These are phyloP conservation scores for Chionoecetes opilio DNA, from an alignment of 1,140 invertebrate genomes.

Conservation along the genomic window DNA sequence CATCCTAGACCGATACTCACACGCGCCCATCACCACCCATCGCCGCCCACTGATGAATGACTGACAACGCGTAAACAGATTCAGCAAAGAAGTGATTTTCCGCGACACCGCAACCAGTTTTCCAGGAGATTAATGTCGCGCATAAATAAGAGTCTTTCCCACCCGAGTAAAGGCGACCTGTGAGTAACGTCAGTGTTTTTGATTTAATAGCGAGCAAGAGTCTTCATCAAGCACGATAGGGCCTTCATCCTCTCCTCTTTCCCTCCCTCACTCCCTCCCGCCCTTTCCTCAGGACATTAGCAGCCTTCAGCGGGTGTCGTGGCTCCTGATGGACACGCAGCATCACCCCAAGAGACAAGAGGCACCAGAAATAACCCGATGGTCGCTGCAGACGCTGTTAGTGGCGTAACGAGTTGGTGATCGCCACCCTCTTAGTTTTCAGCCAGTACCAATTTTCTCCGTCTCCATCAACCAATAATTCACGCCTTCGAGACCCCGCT, in stretches of 20 bases:
- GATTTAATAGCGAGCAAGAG: constrained; percentile 10
- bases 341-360: not conserved
- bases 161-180: not conserved
- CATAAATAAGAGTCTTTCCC: not conserved
- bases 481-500: constrained; percentile 36
- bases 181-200: not conserved
- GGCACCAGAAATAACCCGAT: not conserved
- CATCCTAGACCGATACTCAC: not conserved
- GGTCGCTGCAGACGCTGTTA: not conserved
- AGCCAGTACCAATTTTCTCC: constrained; percentile 41
- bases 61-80: not conserved
- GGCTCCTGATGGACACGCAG: not conserved
- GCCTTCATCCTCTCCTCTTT: not conserved
- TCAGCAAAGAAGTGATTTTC: not conserved
- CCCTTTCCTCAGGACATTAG: not conserved
- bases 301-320: not conserved
- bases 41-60: not conserved
- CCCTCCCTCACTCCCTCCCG: not conserved
- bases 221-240: not conserved
- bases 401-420: constrained; percentile 27
- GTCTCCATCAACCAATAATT: not conserved
- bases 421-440: constrained; percentile 15
- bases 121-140: not conserved
- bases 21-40: not conserved
- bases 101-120: not conserved